A percentile compares a stretch with the other conserved stretches of the same genome.
Conservation (phyloP, 2,888 invertebrate genomes). For the Nebria brevicollis region DNA sequence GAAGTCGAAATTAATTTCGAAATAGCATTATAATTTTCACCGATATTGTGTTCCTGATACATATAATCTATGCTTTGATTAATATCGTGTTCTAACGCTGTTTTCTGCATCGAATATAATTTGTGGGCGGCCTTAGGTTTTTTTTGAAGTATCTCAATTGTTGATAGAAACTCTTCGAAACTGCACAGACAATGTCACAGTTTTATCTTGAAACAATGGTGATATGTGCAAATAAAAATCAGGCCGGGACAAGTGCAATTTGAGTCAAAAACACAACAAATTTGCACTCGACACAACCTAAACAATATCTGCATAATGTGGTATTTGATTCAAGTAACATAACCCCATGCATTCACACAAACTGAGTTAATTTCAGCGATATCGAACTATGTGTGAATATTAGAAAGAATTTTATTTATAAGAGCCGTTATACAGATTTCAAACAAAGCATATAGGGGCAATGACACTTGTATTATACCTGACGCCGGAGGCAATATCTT, state of each 20-base stretch:
- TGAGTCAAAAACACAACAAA: conserved; percentile 61
- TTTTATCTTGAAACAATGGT: conserved; percentile 11
- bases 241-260: conserved; percentile 67
- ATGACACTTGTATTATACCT: conserved; percentile 56
- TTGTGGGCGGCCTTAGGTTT: neutral
- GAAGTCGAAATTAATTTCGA: conserved; percentile 29
- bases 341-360: neutral
- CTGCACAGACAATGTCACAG: conserved; percentile 12
- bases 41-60: conserved; percentile 41
- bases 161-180: conserved; percentile 34
- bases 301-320: conserved; percentile 49
- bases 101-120: conserved; percentile 27
- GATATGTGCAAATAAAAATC: conserved; percentile 55
- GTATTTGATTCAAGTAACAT: conserved; percentile 7
- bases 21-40: conserved; percentile 41
- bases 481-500: conserved; percentile 54
- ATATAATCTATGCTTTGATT: conserved; percentile 43
- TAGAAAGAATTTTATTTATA: conserved; percentile 44
- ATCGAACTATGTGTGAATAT: conserved; percentile 31
- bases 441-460: conserved; percentile 57
- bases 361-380: neutral
- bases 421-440: conserved; percentile 51
- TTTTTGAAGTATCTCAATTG: conserved; percentile 11
- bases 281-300: conserved; percentile 63
- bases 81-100: conserved; percentile 19